A percentile compares a stretch with the other conserved stretches of the same genome.
Conservation (phyloP, 2,113 vertebrate genomes). For the Aptenodytes patagonicus region DNA sequence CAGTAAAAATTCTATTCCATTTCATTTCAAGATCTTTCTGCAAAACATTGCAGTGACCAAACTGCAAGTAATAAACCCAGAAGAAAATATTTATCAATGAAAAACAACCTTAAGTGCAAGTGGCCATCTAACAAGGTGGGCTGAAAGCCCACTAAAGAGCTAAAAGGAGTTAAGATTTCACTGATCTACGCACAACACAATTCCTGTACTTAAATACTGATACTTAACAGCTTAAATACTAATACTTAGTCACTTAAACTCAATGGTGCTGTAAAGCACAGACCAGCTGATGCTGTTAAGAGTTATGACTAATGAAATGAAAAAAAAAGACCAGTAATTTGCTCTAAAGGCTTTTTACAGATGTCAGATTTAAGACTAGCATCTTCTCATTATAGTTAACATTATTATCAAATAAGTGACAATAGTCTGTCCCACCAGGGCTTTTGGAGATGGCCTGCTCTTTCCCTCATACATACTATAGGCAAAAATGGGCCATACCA, state of each 20-base stretch:
- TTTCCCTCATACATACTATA: background rate
- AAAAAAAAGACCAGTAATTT: background rate
- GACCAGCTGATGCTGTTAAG: background rate
- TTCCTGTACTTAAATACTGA: background rate
- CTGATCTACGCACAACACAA: background rate
- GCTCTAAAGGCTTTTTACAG: background rate
- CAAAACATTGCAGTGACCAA: background rate
- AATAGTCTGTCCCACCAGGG: background rate
- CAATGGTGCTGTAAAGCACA: background rate
- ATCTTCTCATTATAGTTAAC: background rate
- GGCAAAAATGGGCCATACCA: background rate
- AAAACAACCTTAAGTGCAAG: background rate
- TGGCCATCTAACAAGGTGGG: background rate
- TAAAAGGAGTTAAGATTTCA: background rate
- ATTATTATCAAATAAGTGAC: background rate
- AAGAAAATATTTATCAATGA: background rate
- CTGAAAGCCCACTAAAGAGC: background rate
- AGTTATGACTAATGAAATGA: background rate
- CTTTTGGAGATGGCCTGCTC: background rate
- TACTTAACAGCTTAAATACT: background rate
- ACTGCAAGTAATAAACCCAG: background rate
- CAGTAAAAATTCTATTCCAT: background rate
- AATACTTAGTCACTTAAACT: background rate
- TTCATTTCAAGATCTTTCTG: background rate
- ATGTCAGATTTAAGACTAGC: background rate